Conservation (phyloP, 2,113 vertebrate species). For the Himantopus leucocephalus region DNA sequence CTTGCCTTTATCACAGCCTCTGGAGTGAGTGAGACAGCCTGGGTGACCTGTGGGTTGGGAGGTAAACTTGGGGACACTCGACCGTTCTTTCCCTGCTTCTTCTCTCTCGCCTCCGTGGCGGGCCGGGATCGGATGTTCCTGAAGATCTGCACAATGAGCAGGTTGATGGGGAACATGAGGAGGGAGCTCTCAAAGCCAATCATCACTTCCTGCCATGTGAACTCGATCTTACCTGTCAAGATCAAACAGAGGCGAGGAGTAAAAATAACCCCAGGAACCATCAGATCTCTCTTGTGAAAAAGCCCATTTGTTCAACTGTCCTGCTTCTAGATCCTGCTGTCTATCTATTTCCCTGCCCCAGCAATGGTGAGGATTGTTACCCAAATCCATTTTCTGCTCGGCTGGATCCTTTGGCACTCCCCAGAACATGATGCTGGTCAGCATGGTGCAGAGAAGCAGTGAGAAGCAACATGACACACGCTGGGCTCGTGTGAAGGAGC, state of each 20-base stretch:
- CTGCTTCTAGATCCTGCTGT: neutral
- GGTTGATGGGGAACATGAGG: conserved; percentile 95
- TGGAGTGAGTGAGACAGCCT: conserved; percentile 77
- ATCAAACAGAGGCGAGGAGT: neutral
- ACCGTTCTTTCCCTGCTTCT: conserved; percentile 71
- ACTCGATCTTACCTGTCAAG: conserved; percentile 86
- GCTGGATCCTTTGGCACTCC: conserved; percentile 90
- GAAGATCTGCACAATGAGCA: conserved; percentile 95
- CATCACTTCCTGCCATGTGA: conserved; percentile 96
- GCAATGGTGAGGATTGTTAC: conserved; percentile 62
- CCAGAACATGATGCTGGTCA: conserved; percentile 97
- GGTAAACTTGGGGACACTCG: conserved; percentile 68
- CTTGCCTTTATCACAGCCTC: conserved; percentile 86
- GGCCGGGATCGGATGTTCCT: conserved; percentile 77
- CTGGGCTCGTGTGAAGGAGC: conserved; percentile 89
- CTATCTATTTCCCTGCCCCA: neutral
- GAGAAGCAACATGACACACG: conserved; percentile 94
- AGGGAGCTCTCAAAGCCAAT: conserved; percentile 93
- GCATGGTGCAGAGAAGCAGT: conserved; percentile 93
- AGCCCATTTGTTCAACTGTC: neutral
- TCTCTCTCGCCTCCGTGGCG: conserved; percentile 34
- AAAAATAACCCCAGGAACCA: neutral
- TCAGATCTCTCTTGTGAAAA: neutral
- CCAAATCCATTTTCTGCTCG: conserved; percentile 95
- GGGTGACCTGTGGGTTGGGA: conserved; percentile 49